Evolutionary conservation across 2,888 invertebrate genomes (phyloP), one percentile per base, ranked within the genome.

Genomic region (Flexamia atlantica): DNA sequence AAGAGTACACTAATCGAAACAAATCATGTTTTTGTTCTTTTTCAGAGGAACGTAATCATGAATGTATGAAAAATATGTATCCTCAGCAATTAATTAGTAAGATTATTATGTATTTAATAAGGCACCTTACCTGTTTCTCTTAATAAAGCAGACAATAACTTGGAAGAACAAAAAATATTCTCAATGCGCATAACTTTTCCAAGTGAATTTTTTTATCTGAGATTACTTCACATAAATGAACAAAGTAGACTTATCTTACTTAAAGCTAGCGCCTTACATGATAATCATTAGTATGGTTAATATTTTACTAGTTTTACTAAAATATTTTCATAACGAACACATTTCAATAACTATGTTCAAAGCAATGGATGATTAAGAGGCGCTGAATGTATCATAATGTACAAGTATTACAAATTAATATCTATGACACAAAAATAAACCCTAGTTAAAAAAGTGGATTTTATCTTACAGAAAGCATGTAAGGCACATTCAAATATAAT

Each of bases 51-150:
- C 12, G 17, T 17, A 46, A 46, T 12, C 2, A 17, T 12, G 46
- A 3, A 17, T 9, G 46, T 46, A 17, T 46, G 7, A 46, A 53
- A 53, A 53, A 23, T 53, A 53, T 53, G 20, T 23, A 12, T 46
- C 46, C 53, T 23, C 23, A 53, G 53, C 53, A 53, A 53, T 53
- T 53, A 53, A 10, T 53, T 20, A 53, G 53, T 53, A 4, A 53
- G 14, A 23, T 53, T 23, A 4, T 20, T 23, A 53, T 53, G 10
- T 53, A 9, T 53, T 1, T 4, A 1, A 20, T 53, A 53, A 53
- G 53, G 53, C 23, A 53, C 3, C 40, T n/a, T n/a, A n/a, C n/a
- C n/a, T n/a, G n/a, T n/a, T n/a, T n/a, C n/a, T n/a, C n/a, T n/a
- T n/a, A n/a, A n/a, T n/a, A n/a, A n/a, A n/a, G n/a, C n/a, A n/a